Percentiles rank a stretch among this genome's conserved stretches.
phyloP scores from a whole-genome alignment of 2,113 vertebrate species.

The Hymenochirus boettgeri region DNA sequence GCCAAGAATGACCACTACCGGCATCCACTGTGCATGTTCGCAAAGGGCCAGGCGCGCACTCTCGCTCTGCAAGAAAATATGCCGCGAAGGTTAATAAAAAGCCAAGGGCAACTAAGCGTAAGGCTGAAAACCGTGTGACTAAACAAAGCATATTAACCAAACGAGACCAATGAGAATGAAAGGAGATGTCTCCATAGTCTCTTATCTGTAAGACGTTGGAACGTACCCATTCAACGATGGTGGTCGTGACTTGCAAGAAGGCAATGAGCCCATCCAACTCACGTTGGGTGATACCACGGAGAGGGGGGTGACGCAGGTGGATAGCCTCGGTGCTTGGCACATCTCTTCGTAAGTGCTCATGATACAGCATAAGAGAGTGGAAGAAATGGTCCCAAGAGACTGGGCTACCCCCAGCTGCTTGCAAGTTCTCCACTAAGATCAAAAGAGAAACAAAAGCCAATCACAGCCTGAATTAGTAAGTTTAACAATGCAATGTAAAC shows the following conservation, averaged over 20 bases:
- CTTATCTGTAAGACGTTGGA: too few species aligned
- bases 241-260: slow-evolving; percentile 85
- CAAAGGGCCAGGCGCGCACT: slow-evolving; percentile 91
- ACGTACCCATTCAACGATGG: slow-evolving; percentile 87
- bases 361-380: slow-evolving; percentile 93
- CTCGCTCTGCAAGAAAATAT: slow-evolving; percentile 74
- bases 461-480: too few species aligned
- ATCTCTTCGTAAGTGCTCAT: slow-evolving; percentile 89
- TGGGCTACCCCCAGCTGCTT: slow-evolving; percentile 82
- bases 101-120: too few species aligned
- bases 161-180: too few species aligned
- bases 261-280: slow-evolving; percentile 90
- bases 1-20: slow-evolving; percentile 89
- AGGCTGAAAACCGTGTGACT: too few species aligned
- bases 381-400: slow-evolving; percentile 98
- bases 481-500: too few species aligned
- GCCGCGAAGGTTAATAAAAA: too few species aligned
- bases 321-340: slow-evolving; percentile 82
- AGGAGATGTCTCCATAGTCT: too few species aligned
- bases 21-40: slow-evolving; percentile 96
- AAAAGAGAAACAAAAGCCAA: too few species aligned
- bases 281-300: slow-evolving; percentile 91
- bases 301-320: slow-evolving; percentile 86
- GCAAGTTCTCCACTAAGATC: slow-evolving; percentile 84
- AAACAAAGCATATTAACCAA: too few species aligned